Evolutionary conservation across 1,140 invertebrate species (phyloP), one percentile per base, ranked within the genome.

Genomic region (Drosophila bocqueti): DNA sequence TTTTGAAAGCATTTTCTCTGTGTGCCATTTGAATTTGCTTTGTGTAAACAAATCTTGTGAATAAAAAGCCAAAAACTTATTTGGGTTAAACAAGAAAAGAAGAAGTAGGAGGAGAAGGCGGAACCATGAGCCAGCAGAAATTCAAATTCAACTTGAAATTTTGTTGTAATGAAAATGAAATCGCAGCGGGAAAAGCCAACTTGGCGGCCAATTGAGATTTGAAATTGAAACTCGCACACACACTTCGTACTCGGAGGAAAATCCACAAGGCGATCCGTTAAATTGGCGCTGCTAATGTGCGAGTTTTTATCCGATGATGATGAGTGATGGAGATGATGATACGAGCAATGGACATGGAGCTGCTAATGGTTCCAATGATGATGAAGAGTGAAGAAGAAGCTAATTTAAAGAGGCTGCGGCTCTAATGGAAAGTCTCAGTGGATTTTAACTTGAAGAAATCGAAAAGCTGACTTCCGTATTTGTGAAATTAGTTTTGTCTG

Each of bases 181-280:
- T 57, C 52, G 49, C 21, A 36, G 67, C 67, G 60, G 45, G 67
- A 61, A 83, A 76, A 71, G 36, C 59, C 60, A 79, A 81, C 45
- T 84, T 84, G 78, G 64, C 65, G 73, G 75, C 54, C 83, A 85
- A 81, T 75, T 86, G 83, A 81, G 79, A 78, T 79, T 69, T 65
- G 81, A 86, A 86, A 87, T 84, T 73, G 82, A 84, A 85, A 86
- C 69, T 73, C 73, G 81, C 84, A 83, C 81, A 26, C 42, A 9
- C 31, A 34, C 31, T 34, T 34, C 9, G 31, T 10, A 34, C 31
- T 34, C 9, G 31, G 1, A 59, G 29, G 40, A 47, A 55, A 76
- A 76, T 46, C 36, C 34, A 52, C 21, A 38, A 46, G 13, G 40
- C 47, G 71, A 50, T 65, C 60, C 73, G 61, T 66, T 77, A 76